phyloP scores from a whole-genome alignment of 2,797 vertebrate genomes.

The Poliocrania exsul region DNA sequence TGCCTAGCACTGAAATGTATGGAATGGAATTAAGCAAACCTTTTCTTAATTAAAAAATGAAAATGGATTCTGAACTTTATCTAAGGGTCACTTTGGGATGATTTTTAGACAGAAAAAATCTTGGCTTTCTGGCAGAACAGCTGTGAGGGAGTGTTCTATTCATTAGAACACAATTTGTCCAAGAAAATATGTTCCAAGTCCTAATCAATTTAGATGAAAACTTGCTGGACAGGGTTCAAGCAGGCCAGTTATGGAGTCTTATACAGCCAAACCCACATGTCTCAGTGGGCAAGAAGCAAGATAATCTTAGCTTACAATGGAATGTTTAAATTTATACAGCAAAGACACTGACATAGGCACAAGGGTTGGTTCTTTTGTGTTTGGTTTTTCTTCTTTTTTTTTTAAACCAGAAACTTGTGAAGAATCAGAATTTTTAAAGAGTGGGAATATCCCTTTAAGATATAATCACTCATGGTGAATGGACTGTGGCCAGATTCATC shows the following conservation, averaged over 20 bases:
- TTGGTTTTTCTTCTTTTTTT: background rate
- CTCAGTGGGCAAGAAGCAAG: conserved; percentile 71
- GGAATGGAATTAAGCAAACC: conserved; percentile 66
- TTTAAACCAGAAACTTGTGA: conserved; percentile 35
- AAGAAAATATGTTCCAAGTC: conserved; percentile 81
- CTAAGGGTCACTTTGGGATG: conserved; percentile 81
- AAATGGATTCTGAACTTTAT: conserved; percentile 74
- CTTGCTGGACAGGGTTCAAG: conserved; percentile 79
- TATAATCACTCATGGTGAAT: conserved; percentile 1
- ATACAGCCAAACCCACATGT: conserved; percentile 75
- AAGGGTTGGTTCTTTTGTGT: background rate
- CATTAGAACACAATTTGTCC: conserved; percentile 78
- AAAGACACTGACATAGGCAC: conserved; percentile 67
- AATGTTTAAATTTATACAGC: conserved; percentile 78
- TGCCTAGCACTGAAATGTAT: conserved; percentile 56
- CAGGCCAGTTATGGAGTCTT: conserved; percentile 76
- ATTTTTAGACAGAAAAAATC: conserved; percentile 77
- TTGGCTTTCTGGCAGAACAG: conserved; percentile 75
- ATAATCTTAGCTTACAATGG: conserved; percentile 80
- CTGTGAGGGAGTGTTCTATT: conserved; percentile 82
- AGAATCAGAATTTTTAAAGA: conserved; percentile 22
- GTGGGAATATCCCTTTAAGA: conserved; percentile 38
- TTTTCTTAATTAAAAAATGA: conserved; percentile 70
- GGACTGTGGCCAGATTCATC: conserved; percentile 27
- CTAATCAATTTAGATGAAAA: conserved; percentile 84